Percentiles rank a stretch among this genome's conserved stretches.
Evolutionary conservation across 1,140 invertebrate genomes (phyloP).

Genomic region (Trichoplusia ni): DNA sequence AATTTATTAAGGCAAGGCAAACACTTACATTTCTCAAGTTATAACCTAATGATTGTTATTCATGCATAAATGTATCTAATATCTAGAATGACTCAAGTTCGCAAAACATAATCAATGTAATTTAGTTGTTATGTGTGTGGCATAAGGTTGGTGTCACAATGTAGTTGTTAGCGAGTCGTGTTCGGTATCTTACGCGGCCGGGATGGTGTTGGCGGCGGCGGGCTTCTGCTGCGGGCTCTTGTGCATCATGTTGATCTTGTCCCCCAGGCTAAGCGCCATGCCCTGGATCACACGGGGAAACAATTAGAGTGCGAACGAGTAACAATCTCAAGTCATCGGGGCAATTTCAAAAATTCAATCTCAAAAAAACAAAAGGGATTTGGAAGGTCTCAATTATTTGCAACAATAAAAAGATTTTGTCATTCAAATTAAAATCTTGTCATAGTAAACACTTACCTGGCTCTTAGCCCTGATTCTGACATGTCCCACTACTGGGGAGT

Average conservation of each 20-base stretch:
- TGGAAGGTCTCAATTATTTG: too few species aligned
- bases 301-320: not conserved
- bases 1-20: conserved; percentile 12
- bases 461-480: conserved; percentile 99
- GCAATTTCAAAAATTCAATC: too few species aligned
- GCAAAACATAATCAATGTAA: too few species aligned
- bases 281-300: conserved; percentile 88
- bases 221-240: conserved; percentile 85
- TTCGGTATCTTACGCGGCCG: conserved; percentile 48
- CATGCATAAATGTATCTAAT: too few species aligned
- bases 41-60: too few species aligned
- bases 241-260: conserved; percentile 97
- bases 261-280: conserved; percentile 97
- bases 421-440: too few species aligned
- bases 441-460: conserved; percentile 92
- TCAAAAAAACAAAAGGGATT: too few species aligned
- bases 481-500: conserved; percentile 96
- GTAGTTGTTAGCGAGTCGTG: conserved; percentile 23
- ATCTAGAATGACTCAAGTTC: too few species aligned
- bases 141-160: conserved; percentile 1
- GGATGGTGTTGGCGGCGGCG: conserved; percentile 37
- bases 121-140: not conserved
- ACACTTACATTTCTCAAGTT: too few species aligned
- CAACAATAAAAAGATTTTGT: too few species aligned
- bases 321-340: too few species aligned